Percentiles rank a stretch among this genome's conserved stretches.
These are phyloP conservation scores for Clarias fuscus DNA, from an alignment of 2,797 vertebrate genomes.

Conservation along the genomic window DNA sequence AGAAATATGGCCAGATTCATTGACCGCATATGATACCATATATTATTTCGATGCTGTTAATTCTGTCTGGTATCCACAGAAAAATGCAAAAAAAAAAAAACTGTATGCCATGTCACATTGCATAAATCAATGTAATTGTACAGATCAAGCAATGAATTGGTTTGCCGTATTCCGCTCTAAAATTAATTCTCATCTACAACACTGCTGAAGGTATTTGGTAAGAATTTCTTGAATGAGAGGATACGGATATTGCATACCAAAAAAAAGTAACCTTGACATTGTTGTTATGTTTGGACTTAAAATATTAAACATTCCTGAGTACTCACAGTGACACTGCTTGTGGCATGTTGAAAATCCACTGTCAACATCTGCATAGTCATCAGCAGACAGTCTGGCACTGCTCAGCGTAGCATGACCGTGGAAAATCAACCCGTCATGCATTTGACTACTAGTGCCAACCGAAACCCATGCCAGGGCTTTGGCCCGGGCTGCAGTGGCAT, in stretches of 20 bases:
- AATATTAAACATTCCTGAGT: background rate
- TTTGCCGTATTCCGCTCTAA: background rate
- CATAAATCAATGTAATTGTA: slow-evolving; percentile 9
- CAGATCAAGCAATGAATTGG: slow-evolving; percentile 2
- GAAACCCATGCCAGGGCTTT: slow-evolving; percentile 33
- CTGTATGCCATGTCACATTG: background rate
- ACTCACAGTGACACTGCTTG: background rate
- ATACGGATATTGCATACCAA: background rate
- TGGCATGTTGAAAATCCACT: slow-evolving; percentile 1
- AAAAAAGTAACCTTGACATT: slow-evolving; percentile 4
- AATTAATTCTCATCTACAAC: background rate
- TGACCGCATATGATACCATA: background rate
- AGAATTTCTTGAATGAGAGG: background rate
- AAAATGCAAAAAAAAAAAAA: background rate
- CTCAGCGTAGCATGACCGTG: slow-evolving; percentile 37
- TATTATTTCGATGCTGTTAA: background rate
- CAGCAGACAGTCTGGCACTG: slow-evolving; percentile 43
- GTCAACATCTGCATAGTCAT: slow-evolving; percentile 37
- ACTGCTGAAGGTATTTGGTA: background rate
- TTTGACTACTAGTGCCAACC: slow-evolving; percentile 40
- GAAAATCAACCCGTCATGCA: slow-evolving; percentile 45
- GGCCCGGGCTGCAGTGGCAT: slow-evolving; percentile 32
- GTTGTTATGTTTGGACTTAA: slow-evolving; percentile 6
- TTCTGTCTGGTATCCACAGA: background rate
- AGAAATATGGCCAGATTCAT: background rate